Base-by-base conservation (phyloP, 2,113 vertebrate species). In the Leptodactylus fuscus region DNA sequence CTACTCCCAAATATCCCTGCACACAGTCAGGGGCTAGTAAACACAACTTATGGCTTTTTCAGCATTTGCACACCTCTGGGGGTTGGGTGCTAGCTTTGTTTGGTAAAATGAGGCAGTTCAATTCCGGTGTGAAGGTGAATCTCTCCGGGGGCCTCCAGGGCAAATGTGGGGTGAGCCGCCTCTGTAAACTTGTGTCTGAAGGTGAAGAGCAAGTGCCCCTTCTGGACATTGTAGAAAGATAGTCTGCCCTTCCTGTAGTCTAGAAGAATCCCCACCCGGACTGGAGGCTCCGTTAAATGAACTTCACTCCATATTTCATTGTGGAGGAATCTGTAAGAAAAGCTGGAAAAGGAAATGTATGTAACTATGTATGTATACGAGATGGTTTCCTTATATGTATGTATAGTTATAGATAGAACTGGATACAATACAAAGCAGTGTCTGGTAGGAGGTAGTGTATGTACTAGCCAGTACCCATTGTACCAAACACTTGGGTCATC, bases 151-250 rank as follows among this genome's bases (percentile, higher is more conserved):
- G 91, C 92, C 87, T 99, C 98, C 88, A 99, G 91, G 32, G 92
- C 94, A 87, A 99, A 96, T 70, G 94, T 94, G 0, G 97, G 96
- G 84, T 96, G 92, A 67, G 93, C 95, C 0, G 94, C 92, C 87
- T 91, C 88, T 0, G 87, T 92, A 90, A 98, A 97, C 67, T 79
- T 89, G 84, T 97, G 95, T 77, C 90, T 91, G 85, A 97, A 91
- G 32, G 93, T 27, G 9, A 95, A 97, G 46, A 99, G 91, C 84
- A 96, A 22, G 88, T 97, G 96, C 32, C 96, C 96, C 0, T 88
- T 97, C 48, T 94, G 93, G 0, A 95, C 94, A 0, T 99, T 96
- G 89, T 96, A 96, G 92, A 99, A 99, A 24, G 94, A 91, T 1
- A 99, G 93, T 32, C 91, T 92, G 62, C 96, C 93, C 0, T 81